Conservation (phyloP, 2,113 vertebrate species). For the Anguilla japonica region DNA sequence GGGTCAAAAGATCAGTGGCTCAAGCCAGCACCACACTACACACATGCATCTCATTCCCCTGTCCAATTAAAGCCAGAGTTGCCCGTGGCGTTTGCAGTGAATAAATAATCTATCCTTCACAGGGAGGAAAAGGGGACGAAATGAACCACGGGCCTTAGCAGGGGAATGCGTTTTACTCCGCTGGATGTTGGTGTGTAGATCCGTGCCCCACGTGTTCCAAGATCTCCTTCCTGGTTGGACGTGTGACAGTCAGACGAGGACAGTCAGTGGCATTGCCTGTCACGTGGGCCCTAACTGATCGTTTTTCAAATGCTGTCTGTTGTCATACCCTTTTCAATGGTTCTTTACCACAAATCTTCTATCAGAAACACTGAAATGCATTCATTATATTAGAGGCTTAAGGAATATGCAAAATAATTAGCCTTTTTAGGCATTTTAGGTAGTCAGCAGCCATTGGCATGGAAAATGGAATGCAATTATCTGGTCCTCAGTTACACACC, state of each 20-base stretch:
- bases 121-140: neutral
- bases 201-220: neutral
- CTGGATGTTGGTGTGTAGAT: neutral
- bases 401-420: neutral
- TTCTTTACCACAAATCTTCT: neutral
- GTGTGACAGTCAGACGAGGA: neutral
- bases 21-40: neutral
- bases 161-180: neutral
- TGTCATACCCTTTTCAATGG: neutral
- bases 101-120: neutral
- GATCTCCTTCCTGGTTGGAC: neutral
- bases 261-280: neutral
- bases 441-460: neutral
- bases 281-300: too few species aligned
- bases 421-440: neutral
- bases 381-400: neutral
- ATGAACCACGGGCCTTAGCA: neutral
- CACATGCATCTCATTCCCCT: neutral
- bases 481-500: neutral
- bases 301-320: too few species aligned
- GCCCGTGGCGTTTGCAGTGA: neutral
- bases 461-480: neutral
- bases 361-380: neutral
- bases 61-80: neutral
- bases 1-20: neutral